Conservation (phyloP, 2,113 vertebrate species). For the human (Homo sapiens) region GRCh38 chr5:13121501-13122000, state of each 20-base stretch:
- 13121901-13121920: background rate
- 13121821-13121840: background rate
- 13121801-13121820: background rate
- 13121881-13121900: background rate
- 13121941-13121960: background rate
- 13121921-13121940: background rate
- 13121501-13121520: background rate
- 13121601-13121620: background rate
- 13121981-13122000: background rate
- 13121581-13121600: background rate
- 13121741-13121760: background rate
- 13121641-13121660: background rate
- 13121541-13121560: background rate
- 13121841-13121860: background rate
- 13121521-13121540: background rate
- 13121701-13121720: background rate
- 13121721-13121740: background rate
- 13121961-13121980: background rate
- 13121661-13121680: background rate
- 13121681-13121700: background rate
- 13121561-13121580: background rate
- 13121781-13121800: background rate
- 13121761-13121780: accelerated
- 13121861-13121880: background rate
- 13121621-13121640: background rate